Conservation (phyloP, 2,888 invertebrate genomes). For the Onthophagus sagittarius region DNA sequence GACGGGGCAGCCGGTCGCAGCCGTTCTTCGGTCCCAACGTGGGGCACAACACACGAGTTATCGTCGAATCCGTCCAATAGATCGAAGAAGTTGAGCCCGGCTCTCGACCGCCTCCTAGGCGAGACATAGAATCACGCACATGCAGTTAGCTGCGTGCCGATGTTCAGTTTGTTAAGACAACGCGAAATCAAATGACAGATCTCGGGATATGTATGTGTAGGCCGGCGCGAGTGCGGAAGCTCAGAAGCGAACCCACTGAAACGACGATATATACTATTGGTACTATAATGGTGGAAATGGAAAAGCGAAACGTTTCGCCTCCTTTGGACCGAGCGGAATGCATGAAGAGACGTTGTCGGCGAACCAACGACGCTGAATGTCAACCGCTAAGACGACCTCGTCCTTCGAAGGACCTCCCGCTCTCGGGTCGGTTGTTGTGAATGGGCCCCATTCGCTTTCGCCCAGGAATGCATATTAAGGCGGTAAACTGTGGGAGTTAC, state of each 20-base stretch:
- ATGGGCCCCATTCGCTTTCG: not conserved
- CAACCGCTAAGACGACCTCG: constrained; percentile 2
- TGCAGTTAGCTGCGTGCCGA: constrained; percentile 42
- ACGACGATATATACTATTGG: constrained; percentile 32
- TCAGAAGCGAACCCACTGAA: constrained; percentile 26
- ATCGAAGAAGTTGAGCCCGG: constrained; percentile 30
- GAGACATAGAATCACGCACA: constrained; percentile 41
- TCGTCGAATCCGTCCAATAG: constrained; percentile 30
- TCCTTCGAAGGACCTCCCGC: not conserved
- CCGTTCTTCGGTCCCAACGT: not conserved
- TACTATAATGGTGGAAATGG: constrained; percentile 26
- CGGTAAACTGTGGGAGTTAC: not conserved
- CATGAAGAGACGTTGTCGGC: not conserved
- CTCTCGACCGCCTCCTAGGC: constrained; percentile 35
- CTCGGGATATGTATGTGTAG: constrained; percentile 36
- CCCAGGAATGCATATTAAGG: not conserved
- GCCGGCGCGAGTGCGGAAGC: constrained; percentile 1
- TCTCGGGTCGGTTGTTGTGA: not conserved
- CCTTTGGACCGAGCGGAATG: not conserved
- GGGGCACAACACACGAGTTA: constrained; percentile 27
- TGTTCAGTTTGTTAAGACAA: constrained; percentile 41
- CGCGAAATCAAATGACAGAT: constrained; percentile 40
- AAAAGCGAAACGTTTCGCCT: not conserved
- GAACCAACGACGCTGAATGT: not conserved
- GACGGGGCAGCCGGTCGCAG: not conserved